Conservation (phyloP, 2,888 invertebrate genomes). For the Sesia apiformis region DNA sequence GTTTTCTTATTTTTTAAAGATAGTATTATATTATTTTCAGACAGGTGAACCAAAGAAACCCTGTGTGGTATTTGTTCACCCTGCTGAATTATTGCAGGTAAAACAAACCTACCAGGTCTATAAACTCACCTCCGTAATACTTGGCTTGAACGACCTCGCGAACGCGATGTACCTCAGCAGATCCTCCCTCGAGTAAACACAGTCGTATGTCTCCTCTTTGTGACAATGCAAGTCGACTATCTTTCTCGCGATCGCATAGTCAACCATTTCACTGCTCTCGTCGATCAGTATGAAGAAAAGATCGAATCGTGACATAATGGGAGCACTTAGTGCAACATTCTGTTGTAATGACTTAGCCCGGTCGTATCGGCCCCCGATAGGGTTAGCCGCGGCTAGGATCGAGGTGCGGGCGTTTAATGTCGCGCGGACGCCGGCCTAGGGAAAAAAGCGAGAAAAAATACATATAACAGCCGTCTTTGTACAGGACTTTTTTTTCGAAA, state of each 20-base stretch:
- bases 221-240: constrained; percentile 96
- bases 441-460: too few species aligned
- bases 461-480: too few species aligned
- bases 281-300: constrained; percentile 98
- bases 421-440: constrained; percentile 93
- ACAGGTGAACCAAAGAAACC: too few species aligned
- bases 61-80: too few species aligned
- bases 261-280: constrained; percentile 89
- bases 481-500: too few species aligned
- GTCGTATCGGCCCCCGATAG: constrained; percentile 97
- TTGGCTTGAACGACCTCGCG: constrained; percentile 95
- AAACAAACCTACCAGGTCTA: too few species aligned
- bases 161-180: constrained; percentile 97
- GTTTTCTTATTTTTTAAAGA: too few species aligned
- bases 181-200: constrained; percentile 90
- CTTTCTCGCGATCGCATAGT: constrained; percentile 96
- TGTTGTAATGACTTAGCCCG: constrained; percentile 94
- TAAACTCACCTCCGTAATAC: constrained; percentile 79
- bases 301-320: constrained; percentile 99
- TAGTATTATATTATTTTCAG: too few species aligned
- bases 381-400: constrained; percentile 98
- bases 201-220: constrained; percentile 84
- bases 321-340: constrained; percentile 94
- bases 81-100: too few species aligned
- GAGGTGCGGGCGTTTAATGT: constrained; percentile 98